Conservation (phyloP, 2,888 invertebrate species). For the Autographa gamma region DNA sequence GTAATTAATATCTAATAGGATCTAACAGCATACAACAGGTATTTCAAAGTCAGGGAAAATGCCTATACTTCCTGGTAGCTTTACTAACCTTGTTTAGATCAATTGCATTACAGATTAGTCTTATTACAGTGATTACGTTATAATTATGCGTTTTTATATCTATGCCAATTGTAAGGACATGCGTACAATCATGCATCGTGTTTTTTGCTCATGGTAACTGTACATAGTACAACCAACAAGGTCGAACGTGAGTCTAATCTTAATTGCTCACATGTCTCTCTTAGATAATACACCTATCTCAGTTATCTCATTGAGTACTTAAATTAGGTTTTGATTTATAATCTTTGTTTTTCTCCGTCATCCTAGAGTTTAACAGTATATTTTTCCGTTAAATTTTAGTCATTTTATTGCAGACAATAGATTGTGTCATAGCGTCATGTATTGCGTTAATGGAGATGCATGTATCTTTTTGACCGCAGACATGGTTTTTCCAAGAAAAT, state of each 20-base stretch:
- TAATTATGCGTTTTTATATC: constrained; percentile 6
- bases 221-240: constrained; percentile 26
- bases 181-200: background rate
- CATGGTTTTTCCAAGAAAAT: constrained; percentile 28
- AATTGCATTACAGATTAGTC: background rate
- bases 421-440: constrained; percentile 12
- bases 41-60: background rate
- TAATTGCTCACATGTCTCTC: constrained; percentile 15
- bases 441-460: constrained; percentile 30
- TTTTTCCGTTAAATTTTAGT: background rate
- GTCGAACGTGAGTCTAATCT: constrained; percentile 38
- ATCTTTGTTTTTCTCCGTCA: constrained; percentile 18
- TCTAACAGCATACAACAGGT: background rate
- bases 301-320: constrained; percentile 24
- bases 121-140: constrained; percentile 9
- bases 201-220: background rate
- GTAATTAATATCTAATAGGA: background rate
- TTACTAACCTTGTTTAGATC: background rate
- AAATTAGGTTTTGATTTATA: constrained; percentile 33
- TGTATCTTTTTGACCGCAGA: constrained; percentile 29
- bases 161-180: background rate
- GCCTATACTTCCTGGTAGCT: background rate
- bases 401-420: background rate
- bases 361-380: constrained; percentile 9
- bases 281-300: constrained; percentile 23